A percentile compares a stretch with the other conserved stretches of the same genome.
Conservation (phyloP, 2,888 invertebrate species). For the Seira sanloemensis region DNA sequence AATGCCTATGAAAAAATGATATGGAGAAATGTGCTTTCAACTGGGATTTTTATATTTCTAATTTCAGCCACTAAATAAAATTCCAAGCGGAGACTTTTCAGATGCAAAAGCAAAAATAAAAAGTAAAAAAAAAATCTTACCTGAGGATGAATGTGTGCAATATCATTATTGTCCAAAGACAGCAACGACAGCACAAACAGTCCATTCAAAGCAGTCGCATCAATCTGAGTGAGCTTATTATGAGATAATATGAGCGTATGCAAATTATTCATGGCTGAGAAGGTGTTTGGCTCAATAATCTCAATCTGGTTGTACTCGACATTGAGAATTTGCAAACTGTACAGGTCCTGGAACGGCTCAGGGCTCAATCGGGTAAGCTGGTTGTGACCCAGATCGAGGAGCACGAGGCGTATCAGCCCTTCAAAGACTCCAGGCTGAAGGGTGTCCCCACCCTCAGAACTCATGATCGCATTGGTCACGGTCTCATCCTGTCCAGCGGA, state of each 20-base stretch:
- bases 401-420: conserved; percentile 83
- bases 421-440: too few species aligned
- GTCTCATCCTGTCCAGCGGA: too few species aligned
- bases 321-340: conserved; percentile 82
- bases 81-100: too few species aligned
- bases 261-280: conserved; percentile 85
- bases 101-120: too few species aligned
- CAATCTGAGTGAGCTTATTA: conserved; percentile 83
- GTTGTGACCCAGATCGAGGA: conserved; percentile 86
- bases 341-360: background rate
- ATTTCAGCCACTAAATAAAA: too few species aligned
- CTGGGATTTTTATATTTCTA: too few species aligned
- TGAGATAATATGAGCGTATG: conserved; percentile 85
- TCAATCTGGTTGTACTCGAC: conserved; percentile 83
- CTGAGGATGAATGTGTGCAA: conserved; percentile 82
- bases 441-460: too few species aligned
- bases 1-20: too few species aligned
- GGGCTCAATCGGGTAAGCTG: conserved; percentile 83
- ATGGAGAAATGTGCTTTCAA: too few species aligned
- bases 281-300: conserved; percentile 83
- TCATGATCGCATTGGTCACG: too few species aligned
- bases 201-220: conserved; percentile 84
- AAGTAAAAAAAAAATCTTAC: too few species aligned
- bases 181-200: conserved; percentile 85
- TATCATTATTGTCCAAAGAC: conserved; percentile 85